Evolutionary conservation across 2,113 vertebrate genomes (phyloP).

Genomic region (Neopipo cinnamomea): DNA sequence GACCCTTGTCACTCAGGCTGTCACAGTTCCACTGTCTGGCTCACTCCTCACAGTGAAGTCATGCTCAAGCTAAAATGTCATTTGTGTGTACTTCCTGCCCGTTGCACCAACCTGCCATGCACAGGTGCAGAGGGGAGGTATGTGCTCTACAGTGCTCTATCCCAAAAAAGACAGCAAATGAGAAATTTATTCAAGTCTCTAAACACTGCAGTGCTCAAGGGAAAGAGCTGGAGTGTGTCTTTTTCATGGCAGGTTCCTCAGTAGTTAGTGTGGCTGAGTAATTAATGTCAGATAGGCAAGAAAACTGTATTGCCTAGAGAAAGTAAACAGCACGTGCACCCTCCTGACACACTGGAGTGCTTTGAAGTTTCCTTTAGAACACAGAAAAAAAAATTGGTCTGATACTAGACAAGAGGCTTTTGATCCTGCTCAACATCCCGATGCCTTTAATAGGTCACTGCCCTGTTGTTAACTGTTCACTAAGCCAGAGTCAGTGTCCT

Average conservation of each 20-base stretch:
- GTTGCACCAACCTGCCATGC: fast-evolving
- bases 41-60: background rate
- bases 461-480: constrained; percentile 56
- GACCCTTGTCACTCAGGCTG: background rate
- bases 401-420: background rate
- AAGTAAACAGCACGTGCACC: background rate
- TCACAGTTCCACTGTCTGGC: background rate
- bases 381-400: background rate
- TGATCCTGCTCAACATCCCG: background rate
- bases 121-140: background rate
- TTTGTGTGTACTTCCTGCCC: background rate
- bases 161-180: background rate
- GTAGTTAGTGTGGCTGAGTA: background rate
- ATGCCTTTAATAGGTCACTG: constrained; percentile 34
- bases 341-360: background rate
- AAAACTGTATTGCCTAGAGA: background rate
- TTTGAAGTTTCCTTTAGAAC: constrained; percentile 9
- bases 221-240: background rate
- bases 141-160: background rate
- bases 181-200: background rate
- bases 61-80: background rate
- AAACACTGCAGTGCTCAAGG: background rate
- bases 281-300: background rate
- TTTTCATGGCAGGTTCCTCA: background rate
- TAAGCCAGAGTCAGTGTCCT: constrained; percentile 44